Base-by-base conservation (phyloP, 2,888 invertebrate genomes). In the Catocala sponsa region DNA sequence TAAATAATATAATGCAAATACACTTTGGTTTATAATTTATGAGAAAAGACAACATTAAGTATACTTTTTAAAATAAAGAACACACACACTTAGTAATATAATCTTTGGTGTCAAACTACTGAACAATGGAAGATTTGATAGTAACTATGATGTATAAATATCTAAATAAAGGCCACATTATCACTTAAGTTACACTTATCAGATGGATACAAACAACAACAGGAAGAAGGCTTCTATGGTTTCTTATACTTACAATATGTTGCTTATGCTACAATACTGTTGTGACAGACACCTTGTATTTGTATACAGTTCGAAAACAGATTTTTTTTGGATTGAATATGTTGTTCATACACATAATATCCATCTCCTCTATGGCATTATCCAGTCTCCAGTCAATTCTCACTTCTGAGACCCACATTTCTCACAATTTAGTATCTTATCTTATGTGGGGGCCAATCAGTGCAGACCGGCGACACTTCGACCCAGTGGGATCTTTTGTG, bases 111-210 rank as follows among this genome's bases (percentile, higher is more conserved):
- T 66, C 68, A 68, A 72, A 72, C 84, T 87, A 87, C 81, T 76
- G 81, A 79, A 88, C 81, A 87, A 87, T 91, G 87, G 87, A 89
- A 91, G 88, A 87, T 80, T 81, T 68, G 65, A 73, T 82, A 82
- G 80, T 79, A 74, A 79, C 73, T 77, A 80, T 78, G 71, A 66
- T 78, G 70, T 82, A 81, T 80, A 83, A 72, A 78, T 71, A 78
- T 80, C 75, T 87, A 84, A 70, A 81, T 78, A 83, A 92, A 92
- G 92, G 92, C 91, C 92, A 91, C 92, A 81, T 81, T 90, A 91
- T 92, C 91, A 92, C 91, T 86, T 85, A 65, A 58, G 81, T 83
- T 72, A 74, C 55, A 67, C 63, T 70, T 62, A 74, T 60, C 65
- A 63, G 74, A 73, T 73, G 73, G 72, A 73, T 55, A 75, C 60